Conservation (phyloP, 2,888 invertebrate species). For the Drosophila demipolita region DNA sequence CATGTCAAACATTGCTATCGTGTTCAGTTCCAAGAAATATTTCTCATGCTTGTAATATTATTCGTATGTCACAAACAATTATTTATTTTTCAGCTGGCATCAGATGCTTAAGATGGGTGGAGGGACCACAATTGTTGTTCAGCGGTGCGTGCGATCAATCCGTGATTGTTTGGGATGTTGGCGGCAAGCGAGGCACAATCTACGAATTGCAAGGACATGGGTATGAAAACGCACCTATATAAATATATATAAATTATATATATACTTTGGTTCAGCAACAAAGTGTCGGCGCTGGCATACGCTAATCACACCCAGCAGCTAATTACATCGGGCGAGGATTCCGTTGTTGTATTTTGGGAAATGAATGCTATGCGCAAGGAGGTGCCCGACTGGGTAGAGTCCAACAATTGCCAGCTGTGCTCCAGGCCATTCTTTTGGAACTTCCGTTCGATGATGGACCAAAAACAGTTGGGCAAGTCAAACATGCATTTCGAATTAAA, state of each 20-base stretch:
- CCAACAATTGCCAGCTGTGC: constrained; percentile 97
- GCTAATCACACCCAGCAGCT: constrained; percentile 92
- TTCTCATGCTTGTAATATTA: neutral
- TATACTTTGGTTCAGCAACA: constrained; percentile 87
- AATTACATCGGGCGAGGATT: constrained; percentile 96
- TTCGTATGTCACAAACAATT: neutral
- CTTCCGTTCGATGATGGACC: constrained; percentile 98
- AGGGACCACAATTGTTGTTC: constrained; percentile 94
- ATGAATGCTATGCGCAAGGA: constrained; percentile 95
- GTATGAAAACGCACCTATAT: constrained; percentile 84
- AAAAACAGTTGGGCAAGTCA: constrained; percentile 90
- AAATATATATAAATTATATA: neutral
- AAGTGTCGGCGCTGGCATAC: constrained; percentile 95
- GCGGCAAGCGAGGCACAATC: constrained; percentile 97
- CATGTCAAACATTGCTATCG: neutral
- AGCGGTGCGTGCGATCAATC: constrained; percentile 98
- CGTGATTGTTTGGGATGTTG: constrained; percentile 99
- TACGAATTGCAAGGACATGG: constrained; percentile 98
- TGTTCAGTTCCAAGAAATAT: neutral
- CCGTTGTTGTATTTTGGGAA: constrained; percentile 97
- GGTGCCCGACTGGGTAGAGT: constrained; percentile 98
- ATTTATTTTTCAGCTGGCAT: constrained; percentile 85
- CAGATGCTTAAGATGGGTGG: constrained; percentile 96
- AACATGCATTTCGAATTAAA: neutral
- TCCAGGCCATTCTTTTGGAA: constrained; percentile 99